Base-by-base conservation (phyloP, 1,140 invertebrate species). In the Marisa cornuarietis region DNA sequence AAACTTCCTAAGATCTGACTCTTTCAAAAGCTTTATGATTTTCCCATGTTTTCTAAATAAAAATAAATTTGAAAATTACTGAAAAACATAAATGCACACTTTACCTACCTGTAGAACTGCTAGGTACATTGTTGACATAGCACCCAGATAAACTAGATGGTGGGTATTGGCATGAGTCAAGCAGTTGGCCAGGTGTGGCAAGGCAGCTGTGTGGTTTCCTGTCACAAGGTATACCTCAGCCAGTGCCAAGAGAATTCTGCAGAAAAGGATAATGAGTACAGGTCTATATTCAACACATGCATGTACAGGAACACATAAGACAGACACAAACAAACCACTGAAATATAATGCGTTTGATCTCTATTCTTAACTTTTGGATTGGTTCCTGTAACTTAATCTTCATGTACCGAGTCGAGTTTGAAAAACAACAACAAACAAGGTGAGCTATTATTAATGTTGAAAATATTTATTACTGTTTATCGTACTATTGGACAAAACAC, bases 41-140 rank as follows among this genome's bases (percentile, higher is more conserved):
- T 42, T 65, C 63, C 63, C 7, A 20, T 65, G 63, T 65, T 24
- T 24, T 65, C 2, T 22, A 65, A 2, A 65, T 65, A 65, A 65
- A 65, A 24, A 65, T 22, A 4, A 65, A 65, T 65, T 22, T 22
- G 63, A 65, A 65, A 24, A 24, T 20, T 24, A 22, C 18, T 22
- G 63, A 22, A 22, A 68, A 68, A 68, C 22, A 13, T 68, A 13
- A 26, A 20, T 68, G 69, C 31, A 52, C 20, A 24, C 22, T 54
- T 22, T 76, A 81, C 84, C 85, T 87, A 94, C 93, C 90, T 94
- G 93, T 52, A 93, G 91, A 86, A 95, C 94, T 0, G 95, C 95
- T 68, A 96, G 92, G 84, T 96, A 93, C 91, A 96, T 93, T 84
- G 95, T 94, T n/a, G 95, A 93, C 31, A 95, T 86, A 1, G 95